Evolutionary conservation across 2,888 invertebrate genomes (phyloP), one percentile per base, ranked within the genome.

Genomic region (Alentia gelatinosa): DNA sequence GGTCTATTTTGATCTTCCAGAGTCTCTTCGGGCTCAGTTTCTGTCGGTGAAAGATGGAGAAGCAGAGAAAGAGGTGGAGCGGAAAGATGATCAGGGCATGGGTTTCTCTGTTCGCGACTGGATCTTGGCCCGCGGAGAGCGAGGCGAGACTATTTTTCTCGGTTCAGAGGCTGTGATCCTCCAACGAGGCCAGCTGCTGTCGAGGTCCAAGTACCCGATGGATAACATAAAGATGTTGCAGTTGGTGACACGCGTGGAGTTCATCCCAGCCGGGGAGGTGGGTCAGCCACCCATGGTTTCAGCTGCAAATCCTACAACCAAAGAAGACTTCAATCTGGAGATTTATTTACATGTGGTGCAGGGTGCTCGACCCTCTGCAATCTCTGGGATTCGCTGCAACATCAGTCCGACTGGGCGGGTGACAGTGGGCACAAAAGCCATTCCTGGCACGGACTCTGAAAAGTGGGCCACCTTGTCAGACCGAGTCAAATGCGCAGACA

Each of bases 1-100:
- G 86, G 88, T 90, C 7, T 88, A 50, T 19, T 90, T 84, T 30
- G 74, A 88, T 42, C 40, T 90, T 9, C 84, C 79, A 12, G 89
- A 56, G 0, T 47, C 37, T 12, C 37, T 68, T 15, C 56, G 35
- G 19, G 33, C 42, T 0, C 47, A 86, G 30, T 86, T 89, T 19
- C 33, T 35, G 33, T 39, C 39, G 12, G 63, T 63, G 19, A 63
- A 63, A 26, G 39, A 89, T 37, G n/a, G 63, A 23, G 89, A 39
- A 3, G 23, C 33, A 1, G 89, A 68, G n/a, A 68, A 63, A 35
- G 63, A 12, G 33, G 63, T 89, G 0, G 89, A 68, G 26, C 42
- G 37, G 15, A 89, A 63, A 12, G 63, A 50, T 12, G 68, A 50
- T 15, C 47, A 89, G 35, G 89, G 68, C 4, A 89, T 47, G 50